phyloP scores from a whole-genome alignment of 2,888 invertebrate species.

The Pachliopta kotzebuea region DNA sequence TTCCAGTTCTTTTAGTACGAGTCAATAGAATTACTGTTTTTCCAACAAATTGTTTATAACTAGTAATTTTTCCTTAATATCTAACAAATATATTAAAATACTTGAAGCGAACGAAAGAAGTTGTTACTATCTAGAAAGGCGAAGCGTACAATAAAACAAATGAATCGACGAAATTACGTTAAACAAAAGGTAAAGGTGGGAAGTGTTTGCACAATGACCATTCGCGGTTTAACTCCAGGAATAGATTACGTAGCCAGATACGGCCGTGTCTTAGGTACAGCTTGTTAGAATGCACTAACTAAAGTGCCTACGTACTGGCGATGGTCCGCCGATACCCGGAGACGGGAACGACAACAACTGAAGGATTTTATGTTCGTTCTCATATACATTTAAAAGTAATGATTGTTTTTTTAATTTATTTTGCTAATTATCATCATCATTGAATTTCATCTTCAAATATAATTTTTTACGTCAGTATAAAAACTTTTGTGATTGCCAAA shows the following conservation, averaged over 20 bases:
- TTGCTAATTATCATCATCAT: too few relatives aligned
- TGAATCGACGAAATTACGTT: conserved; percentile 51
- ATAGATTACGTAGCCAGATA: conserved; percentile 27
- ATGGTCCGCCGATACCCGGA: conserved; percentile 13
- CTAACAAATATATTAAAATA: background rate
- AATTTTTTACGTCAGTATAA: too few relatives aligned
- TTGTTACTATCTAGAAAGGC: conserved; percentile 14
- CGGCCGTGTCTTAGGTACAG: conserved; percentile 15
- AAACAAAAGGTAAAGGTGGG: conserved; percentile 32
- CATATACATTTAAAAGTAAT: background rate
- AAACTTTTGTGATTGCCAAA: too few relatives aligned
- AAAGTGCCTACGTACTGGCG: conserved; percentile 15
- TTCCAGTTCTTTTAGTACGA: too few relatives aligned
- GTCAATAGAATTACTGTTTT: too few relatives aligned
- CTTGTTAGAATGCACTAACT: conserved; percentile 29
- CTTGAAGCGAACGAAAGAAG: background rate
- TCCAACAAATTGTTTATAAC: too few relatives aligned
- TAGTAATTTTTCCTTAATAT: too few relatives aligned
- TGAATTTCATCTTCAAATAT: too few relatives aligned
- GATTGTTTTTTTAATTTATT: too few relatives aligned
- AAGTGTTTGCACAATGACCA: conserved; percentile 39
- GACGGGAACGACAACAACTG: conserved; percentile 7
- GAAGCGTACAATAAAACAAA: conserved; percentile 57
- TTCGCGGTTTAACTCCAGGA: conserved; percentile 38
- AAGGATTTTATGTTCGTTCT: conserved; percentile 14